Evolutionary conservation across 2,888 invertebrate species (phyloP).

Genomic region (Ceraclea dissimilis): DNA sequence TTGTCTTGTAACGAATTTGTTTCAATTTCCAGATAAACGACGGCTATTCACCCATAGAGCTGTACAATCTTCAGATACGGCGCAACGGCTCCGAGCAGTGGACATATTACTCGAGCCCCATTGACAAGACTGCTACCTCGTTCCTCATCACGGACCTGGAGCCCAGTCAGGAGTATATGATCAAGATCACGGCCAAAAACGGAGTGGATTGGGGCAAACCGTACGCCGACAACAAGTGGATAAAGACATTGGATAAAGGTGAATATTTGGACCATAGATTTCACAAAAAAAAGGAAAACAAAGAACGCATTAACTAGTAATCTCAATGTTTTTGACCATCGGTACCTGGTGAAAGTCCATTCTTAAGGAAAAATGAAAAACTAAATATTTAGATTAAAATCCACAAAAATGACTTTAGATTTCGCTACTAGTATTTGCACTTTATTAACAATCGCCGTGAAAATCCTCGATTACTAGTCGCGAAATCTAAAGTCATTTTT

Average conservation of each 20-base stretch:
- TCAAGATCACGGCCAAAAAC: constrained; percentile 62
- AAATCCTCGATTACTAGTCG: too few species aligned
- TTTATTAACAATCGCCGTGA: too few species aligned
- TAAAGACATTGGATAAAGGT: constrained; percentile 54
- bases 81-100: constrained; percentile 48
- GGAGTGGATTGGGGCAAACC: constrained; percentile 51
- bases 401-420: too few species aligned
- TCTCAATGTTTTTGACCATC: too few species aligned
- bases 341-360: too few species aligned
- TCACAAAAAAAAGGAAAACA: too few species aligned
- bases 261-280: background rate
- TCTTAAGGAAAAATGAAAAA: too few species aligned
- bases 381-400: too few species aligned
- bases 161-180: constrained; percentile 57
- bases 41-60: constrained; percentile 61
- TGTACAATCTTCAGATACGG: constrained; percentile 50
- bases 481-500: too few species aligned
- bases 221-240: constrained; percentile 45
- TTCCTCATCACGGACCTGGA: constrained; percentile 60
- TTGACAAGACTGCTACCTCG: constrained; percentile 58
- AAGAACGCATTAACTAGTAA: background rate
- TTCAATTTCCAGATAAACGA: constrained; percentile 45
- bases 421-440: too few species aligned
- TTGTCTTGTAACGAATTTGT: too few species aligned
- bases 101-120: constrained; percentile 51